These are phyloP conservation scores for Fragum whitleyi DNA, from an alignment of 2,888 invertebrate genomes.

Conservation along the genomic window DNA sequence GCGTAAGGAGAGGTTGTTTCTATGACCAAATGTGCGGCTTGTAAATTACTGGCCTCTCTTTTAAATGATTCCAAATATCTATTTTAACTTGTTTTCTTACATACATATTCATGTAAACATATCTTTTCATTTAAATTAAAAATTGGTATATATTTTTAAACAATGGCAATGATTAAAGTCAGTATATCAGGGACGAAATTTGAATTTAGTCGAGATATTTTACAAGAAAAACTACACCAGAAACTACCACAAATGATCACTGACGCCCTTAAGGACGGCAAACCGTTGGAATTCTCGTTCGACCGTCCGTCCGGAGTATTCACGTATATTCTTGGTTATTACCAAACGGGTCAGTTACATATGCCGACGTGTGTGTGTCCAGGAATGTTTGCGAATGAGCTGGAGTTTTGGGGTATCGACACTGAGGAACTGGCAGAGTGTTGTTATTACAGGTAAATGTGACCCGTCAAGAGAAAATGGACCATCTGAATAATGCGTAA, in stretches of 20 bases:
- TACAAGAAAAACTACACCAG: slow-evolving; percentile 27
- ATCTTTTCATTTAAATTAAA: too few species aligned
- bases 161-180: slow-evolving; percentile 11
- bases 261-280: slow-evolving; percentile 11
- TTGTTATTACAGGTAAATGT: slow-evolving; percentile 56
- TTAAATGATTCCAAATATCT: too few species aligned
- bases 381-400: slow-evolving; percentile 41
- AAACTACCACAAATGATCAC: slow-evolving; percentile 33
- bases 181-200: slow-evolving; percentile 41
- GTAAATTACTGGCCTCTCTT: too few species aligned
- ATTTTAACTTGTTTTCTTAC: too few species aligned
- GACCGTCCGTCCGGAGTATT: slow-evolving; percentile 52
- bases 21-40: too few species aligned
- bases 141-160: too few species aligned
- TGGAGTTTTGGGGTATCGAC: slow-evolving; percentile 48
- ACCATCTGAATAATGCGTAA: too few species aligned
- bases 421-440: slow-evolving; percentile 34
- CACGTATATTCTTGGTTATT: slow-evolving; percentile 49
- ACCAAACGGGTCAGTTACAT: slow-evolving; percentile 55
- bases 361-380: slow-evolving; percentile 57
- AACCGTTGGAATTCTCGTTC: slow-evolving; percentile 27
- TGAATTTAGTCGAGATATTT: slow-evolving; percentile 39
- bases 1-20: too few species aligned
- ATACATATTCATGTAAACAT: too few species aligned
- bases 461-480: too few species aligned